These are phyloP conservation scores for Diogma glabrata DNA, from an alignment of 2,888 invertebrate genomes.

Conservation along the genomic window DNA sequence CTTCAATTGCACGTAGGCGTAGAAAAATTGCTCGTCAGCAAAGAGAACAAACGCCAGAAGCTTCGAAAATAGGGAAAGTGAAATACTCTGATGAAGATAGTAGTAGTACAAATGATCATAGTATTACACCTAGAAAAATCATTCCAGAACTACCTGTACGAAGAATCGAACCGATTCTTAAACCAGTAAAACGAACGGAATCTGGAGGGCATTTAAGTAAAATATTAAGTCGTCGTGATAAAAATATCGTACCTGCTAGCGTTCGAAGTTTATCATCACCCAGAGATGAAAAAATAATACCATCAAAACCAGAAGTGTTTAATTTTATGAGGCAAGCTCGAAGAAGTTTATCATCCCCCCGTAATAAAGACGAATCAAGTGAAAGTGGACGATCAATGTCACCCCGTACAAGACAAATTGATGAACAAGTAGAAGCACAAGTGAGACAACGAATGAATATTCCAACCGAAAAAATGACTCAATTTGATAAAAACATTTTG, in stretches of 20 bases:
- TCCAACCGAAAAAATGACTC: conserved; percentile 22
- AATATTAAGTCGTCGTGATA: conserved; percentile 32
- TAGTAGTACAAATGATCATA: conserved; percentile 18
- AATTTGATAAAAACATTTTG: conserved; percentile 31
- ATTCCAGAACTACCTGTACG: conserved; percentile 7
- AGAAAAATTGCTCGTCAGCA: conserved; percentile 44
- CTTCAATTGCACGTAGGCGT: conserved; percentile 45
- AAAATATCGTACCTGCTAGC: conserved; percentile 28
- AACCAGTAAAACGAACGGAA: not conserved
- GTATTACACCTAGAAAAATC: no score
- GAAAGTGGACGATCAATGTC: conserved; percentile 27
- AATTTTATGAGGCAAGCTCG: conserved; percentile 24
- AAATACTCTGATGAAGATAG: conserved; percentile 25
- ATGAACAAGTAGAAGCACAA: no score
- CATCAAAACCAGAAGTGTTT: conserved; percentile 18
- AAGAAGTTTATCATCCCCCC: conserved; percentile 33
- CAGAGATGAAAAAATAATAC: conserved; percentile 25
- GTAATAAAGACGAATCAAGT: conserved; percentile 33
- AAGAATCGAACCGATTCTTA: conserved; percentile 5
- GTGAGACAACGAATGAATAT: conserved; percentile 6
- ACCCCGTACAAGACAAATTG: not conserved
- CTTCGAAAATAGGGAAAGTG: conserved; percentile 14
- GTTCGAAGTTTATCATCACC: conserved; percentile 37
- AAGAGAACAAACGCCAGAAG: conserved; percentile 50
- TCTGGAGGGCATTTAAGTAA: conserved; percentile 32